These are phyloP conservation scores for Dendropsophus ebraccatus DNA, from an alignment of 2,113 vertebrate species.

Conservation along the genomic window DNA sequence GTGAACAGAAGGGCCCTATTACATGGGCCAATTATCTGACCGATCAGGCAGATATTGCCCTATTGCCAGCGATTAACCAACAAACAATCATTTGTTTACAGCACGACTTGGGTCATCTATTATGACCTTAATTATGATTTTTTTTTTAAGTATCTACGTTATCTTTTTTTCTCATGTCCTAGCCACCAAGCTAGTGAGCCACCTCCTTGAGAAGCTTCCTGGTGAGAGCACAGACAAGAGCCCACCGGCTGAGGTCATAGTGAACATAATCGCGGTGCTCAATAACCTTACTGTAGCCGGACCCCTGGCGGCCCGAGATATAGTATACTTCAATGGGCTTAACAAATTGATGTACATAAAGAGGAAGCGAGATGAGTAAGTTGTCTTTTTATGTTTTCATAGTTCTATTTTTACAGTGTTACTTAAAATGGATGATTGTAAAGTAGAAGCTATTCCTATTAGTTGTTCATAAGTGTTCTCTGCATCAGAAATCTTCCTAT, in stretches of 20 bases:
- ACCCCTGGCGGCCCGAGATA: conserved; percentile 84
- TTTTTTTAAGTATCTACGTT: too few species aligned
- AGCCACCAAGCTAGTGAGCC: conserved; percentile 90
- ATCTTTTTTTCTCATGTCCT: neutral
- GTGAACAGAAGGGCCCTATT: too few species aligned
- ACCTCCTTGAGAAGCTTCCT: conserved; percentile 87
- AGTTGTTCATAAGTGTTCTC: too few species aligned
- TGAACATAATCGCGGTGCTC: conserved; percentile 90
- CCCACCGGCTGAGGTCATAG: conserved; percentile 79
- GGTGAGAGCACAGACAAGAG: conserved; percentile 77
- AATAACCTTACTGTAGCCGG: conserved; percentile 91
- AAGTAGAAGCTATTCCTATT: too few species aligned
- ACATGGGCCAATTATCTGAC: too few species aligned
- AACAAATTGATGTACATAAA: conserved; percentile 92
- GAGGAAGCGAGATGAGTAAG: conserved; percentile 84
- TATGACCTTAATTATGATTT: neutral
- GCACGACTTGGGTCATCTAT: too few species aligned
- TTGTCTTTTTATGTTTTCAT: neutral
- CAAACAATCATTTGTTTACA: too few species aligned
- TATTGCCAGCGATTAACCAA: too few species aligned
- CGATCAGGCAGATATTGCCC: too few species aligned
- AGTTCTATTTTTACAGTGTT: too few species aligned
- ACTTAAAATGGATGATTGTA: too few species aligned
- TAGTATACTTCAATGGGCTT: conserved; percentile 90
- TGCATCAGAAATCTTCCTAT: too few species aligned